Conservation (phyloP, 2,113 vertebrate genomes). For the Myxocyprinus asiaticus region DNA sequence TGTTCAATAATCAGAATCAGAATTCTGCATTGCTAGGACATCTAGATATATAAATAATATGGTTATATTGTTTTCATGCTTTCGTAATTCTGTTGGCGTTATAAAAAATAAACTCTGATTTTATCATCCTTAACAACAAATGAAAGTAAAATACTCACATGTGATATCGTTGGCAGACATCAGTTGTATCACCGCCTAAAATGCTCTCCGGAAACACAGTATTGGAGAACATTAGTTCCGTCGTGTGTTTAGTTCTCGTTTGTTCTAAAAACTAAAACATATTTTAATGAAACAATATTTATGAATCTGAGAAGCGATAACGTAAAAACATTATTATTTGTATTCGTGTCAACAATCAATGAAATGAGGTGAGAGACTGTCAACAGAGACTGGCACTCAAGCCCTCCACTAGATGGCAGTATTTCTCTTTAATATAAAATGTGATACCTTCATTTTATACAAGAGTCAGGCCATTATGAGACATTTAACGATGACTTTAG, state of each 20-base stretch:
- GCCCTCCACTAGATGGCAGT: conserved; percentile 1
- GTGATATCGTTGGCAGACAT: neutral
- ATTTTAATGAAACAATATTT: neutral
- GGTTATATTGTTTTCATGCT: no score
- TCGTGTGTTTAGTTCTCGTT: neutral
- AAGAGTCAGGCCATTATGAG: no score
- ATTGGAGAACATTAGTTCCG: conserved; percentile 3
- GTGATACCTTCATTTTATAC: no score
- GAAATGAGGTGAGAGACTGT: no score
- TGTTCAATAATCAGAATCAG: no score
- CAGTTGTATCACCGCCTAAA: neutral
- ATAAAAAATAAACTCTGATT: no score
- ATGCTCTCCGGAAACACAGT: conserved; percentile 6
- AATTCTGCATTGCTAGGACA: no score
- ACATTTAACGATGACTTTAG: no score
- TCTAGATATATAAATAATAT: no score
- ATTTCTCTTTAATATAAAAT: neutral
- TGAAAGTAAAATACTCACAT: conserved; percentile 5
- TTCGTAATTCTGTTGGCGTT: no score
- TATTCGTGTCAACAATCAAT: neutral
- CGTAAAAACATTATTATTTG: neutral
- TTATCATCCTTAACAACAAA: neutral
- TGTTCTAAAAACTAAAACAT: neutral
- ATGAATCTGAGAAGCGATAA: neutral
- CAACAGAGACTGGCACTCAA: neutral